Evolutionary conservation across 1,140 invertebrate species (phyloP).

Genomic region (Drosophila arawakana): DNA sequence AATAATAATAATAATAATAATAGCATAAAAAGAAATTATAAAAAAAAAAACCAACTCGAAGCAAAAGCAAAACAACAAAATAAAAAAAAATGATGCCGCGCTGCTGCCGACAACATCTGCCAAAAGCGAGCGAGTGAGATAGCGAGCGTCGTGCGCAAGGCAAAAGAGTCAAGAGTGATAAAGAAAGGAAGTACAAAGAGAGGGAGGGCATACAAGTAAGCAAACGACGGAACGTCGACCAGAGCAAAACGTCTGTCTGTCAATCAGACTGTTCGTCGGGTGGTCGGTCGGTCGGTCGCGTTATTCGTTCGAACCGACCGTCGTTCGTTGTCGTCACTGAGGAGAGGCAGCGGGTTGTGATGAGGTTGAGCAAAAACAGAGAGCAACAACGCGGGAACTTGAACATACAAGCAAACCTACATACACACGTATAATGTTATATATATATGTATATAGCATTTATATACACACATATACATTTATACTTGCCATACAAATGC

Average conservation of each 20-base stretch:
- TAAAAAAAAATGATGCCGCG: constrained; percentile 46
- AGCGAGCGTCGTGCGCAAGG: constrained; percentile 30
- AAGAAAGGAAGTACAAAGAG: constrained; percentile 3
- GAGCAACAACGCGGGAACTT: constrained; percentile 62
- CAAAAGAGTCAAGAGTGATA: constrained; percentile 12
- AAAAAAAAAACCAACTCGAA: constrained; percentile 32
- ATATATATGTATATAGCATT: constrained; percentile 3
- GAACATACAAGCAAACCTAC: constrained; percentile 38
- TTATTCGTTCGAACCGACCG: constrained; percentile 15
- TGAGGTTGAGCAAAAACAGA: constrained; percentile 64
- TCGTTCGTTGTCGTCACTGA: constrained; percentile 37
- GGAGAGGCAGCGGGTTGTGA: constrained; percentile 18
- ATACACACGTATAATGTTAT: constrained; percentile 10
- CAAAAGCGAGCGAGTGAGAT: constrained; percentile 48
- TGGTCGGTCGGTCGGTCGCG: constrained; percentile 14
- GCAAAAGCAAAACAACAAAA: constrained; percentile 52
- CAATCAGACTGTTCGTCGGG: constrained; percentile 17
- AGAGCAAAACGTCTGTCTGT: background rate
- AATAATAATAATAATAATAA: constrained; percentile 70
- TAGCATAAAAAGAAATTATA: constrained; percentile 60
- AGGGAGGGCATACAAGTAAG: constrained; percentile 26
- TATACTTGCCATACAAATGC: constrained; percentile 39
- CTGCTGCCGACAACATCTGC: constrained; percentile 38
- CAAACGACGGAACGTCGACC: constrained; percentile 13
- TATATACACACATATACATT: constrained; percentile 2